Base-by-base conservation (phyloP, 2,888 invertebrate genomes). In the Melanostoma mellinum region DNA sequence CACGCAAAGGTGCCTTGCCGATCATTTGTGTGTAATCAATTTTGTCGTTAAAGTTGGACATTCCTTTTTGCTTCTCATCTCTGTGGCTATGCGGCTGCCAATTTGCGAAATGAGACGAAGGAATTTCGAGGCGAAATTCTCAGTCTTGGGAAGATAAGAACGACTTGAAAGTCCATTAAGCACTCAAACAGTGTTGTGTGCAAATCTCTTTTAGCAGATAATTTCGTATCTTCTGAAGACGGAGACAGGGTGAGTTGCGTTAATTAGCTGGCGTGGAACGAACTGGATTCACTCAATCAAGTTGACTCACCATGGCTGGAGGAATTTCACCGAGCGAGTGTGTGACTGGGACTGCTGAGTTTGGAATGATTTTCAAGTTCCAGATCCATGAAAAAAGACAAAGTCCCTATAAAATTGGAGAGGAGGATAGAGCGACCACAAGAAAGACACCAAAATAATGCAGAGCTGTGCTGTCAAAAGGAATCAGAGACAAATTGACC, bases 141-240 rank as follows among this genome's bases (percentile, higher is more conserved):
- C 61, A 33, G 30, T 10, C 55, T 3, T 30, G 8, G 44, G 50
- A 50, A 38, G 71, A 72, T 72, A 72, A 58, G 71, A 52, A 60
- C 20, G 33, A 72, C 73, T 63, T 53, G 50, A 82, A 77, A 82
- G 77, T 82, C 82, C 82, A 82, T 82, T 82, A 82, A 69, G 77
- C 82, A 82, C 77, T 82, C 73, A 77, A 65, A 73, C 55, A 52
- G 38, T 81, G 55, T 33, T 33, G 44, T 20, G 44, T 63, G 82
- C 73, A 50, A 81, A 76, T 81, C 53, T 30, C 55, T 35, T 44
- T 48, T 3, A 4, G 32, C 5, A 61, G 82, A 82, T 76, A 77
- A 82, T 63, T 65, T 63, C 61, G 63, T 48, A 61, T 72, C 55
- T 53, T 30, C 32, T 50, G 46, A 48, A 48, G 69, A 38, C 65